Evolutionary conservation across 1,140 invertebrate genomes (phyloP).

Genomic region (Scaptomyza hsui): DNA sequence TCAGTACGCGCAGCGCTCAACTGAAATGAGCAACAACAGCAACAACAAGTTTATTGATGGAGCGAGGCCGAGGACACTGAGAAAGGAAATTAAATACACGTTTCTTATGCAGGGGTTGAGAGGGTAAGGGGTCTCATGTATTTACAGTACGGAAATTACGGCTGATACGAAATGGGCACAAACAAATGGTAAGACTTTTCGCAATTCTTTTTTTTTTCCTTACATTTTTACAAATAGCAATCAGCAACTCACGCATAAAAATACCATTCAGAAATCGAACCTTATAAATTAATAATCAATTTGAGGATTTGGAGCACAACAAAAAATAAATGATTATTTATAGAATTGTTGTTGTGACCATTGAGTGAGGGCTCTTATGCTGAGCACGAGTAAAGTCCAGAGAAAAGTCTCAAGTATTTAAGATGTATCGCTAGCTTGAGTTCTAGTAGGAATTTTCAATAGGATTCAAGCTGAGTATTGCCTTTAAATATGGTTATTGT

Average conservation of each 20-base stretch:
- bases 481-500: no score
- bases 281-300: conserved; percentile 11
- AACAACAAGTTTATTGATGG: background rate
- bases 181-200: conserved; percentile 1
- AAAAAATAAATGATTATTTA: conserved; percentile 5
- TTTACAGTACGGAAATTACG: conserved; percentile 65
- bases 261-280: conserved; percentile 8
- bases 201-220: background rate
- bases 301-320: background rate
- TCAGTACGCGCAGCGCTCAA: conserved; percentile 58
- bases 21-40: conserved; percentile 50
- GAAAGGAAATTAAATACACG: conserved; percentile 70
- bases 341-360: background rate
- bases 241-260: conserved; percentile 16
- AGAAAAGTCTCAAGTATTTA: no score
- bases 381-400: no score
- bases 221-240: conserved; percentile 6
- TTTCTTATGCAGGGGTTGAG: conserved; percentile 36
- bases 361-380: background rate
- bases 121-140: conserved; percentile 5
- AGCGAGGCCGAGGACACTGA: background rate
- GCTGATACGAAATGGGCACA: conserved; percentile 29
- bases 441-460: no score
- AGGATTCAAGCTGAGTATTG: no score
- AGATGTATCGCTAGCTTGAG: no score